Evolutionary conservation across 2,113 vertebrate genomes (phyloP).

Genomic region (Jaculus jaculus): DNA sequence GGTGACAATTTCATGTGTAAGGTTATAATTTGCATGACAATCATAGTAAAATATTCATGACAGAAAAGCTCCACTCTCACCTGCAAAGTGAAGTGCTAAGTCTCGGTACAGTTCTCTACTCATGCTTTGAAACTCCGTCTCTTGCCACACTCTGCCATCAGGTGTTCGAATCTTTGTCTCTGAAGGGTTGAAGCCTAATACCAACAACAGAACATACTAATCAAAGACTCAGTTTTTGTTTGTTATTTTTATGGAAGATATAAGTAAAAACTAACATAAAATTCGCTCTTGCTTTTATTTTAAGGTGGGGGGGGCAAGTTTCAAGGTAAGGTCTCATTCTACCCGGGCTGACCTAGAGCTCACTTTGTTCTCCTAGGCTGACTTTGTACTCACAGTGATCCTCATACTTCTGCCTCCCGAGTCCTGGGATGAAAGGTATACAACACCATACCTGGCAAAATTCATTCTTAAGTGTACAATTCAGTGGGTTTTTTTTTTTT

Average conservation of each 20-base stretch:
- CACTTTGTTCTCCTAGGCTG: too few species aligned
- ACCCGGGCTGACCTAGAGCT: too few species aligned
- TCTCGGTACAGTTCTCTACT: constrained; percentile 89
- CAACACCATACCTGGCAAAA: background rate
- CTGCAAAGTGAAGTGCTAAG: constrained; percentile 87
- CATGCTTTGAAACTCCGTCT: constrained; percentile 87
- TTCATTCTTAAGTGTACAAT: background rate
- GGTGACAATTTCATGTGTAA: constrained; percentile 1
- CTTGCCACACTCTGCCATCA: constrained; percentile 92
- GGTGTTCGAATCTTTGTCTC: constrained; percentile 91
- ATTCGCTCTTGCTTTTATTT: background rate
- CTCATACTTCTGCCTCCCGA: too few species aligned
- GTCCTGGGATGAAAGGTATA: too few species aligned
- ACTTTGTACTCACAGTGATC: too few species aligned
- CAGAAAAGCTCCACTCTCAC: constrained; percentile 80
- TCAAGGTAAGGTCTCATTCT: too few species aligned
- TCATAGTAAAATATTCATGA: constrained; percentile 39
- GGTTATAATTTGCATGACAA: background rate
- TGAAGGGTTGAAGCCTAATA: constrained; percentile 92
- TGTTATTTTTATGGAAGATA: background rate
- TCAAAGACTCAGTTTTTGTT: constrained; percentile 23
- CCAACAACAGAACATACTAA: constrained; percentile 62
- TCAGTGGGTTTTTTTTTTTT: background rate
- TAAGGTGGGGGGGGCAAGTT: background rate
- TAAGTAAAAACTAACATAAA: constrained; percentile 43